These are phyloP conservation scores for Leiothrix lutea DNA, from an alignment of 2,113 vertebrate species.

Conservation along the genomic window DNA sequence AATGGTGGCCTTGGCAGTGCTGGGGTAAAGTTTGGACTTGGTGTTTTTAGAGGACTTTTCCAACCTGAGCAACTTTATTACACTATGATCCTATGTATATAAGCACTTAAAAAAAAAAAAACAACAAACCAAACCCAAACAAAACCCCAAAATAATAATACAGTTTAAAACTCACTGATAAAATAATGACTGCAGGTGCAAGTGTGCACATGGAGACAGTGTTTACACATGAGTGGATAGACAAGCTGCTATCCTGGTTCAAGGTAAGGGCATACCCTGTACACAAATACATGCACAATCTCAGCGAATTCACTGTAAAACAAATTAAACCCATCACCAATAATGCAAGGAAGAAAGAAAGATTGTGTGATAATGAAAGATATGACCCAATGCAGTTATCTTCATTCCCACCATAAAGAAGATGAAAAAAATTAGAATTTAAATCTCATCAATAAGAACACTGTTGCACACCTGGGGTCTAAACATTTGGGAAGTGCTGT, in stretches of 20 bases:
- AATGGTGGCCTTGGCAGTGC: not conserved
- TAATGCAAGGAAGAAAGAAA: not conserved
- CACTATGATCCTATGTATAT: not conserved
- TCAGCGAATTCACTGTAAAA: not conserved
- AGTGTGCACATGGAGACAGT: not conserved
- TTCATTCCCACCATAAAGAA: not conserved
- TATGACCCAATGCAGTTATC: not conserved
- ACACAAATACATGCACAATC: not conserved
- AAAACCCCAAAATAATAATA: not conserved
- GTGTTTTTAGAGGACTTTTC: not conserved
- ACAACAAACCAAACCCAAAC: too few relatives aligned
- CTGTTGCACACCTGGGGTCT: slow-evolving; percentile 17
- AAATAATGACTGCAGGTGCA: not conserved
- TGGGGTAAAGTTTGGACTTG: not conserved
- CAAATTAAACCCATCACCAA: not conserved
- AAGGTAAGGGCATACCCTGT: not conserved
- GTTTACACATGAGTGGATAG: not conserved
- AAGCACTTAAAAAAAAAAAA: not conserved
- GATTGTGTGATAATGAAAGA: not conserved
- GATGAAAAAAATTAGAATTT: not conserved
- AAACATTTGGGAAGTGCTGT: slow-evolving; percentile 38
- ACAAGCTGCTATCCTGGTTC: not conserved
- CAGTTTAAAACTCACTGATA: not conserved
- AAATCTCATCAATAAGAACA: slow-evolving; percentile 47
- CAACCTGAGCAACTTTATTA: not conserved